These are phyloP conservation scores for Phalacrocorax carbo DNA, from an alignment of 2,113 vertebrate species.

Conservation along the genomic window DNA sequence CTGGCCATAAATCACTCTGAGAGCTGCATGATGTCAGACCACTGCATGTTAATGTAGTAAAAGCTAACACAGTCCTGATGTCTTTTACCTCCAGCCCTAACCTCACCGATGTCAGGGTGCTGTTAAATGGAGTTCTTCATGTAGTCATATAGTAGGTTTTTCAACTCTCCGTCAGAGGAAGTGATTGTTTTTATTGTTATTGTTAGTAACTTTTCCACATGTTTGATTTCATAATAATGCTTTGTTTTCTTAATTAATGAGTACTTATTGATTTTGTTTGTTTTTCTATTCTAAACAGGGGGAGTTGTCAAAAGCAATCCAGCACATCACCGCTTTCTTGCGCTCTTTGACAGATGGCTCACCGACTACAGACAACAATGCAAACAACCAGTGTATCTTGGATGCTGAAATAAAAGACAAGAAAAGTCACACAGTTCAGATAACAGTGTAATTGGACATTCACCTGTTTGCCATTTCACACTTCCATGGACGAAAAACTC, in stretches of 20 bases:
- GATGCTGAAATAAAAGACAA: constrained; percentile 84
- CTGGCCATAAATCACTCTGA: constrained; percentile 26
- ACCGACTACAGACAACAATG: constrained; percentile 65
- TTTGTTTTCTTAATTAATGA: constrained; percentile 83
- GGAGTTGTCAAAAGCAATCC: constrained; percentile 83
- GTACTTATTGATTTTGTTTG: constrained; percentile 80
- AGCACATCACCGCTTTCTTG: constrained; percentile 82
- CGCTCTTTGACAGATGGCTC: constrained; percentile 80
- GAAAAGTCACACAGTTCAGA: constrained; percentile 92
- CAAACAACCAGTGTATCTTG: constrained; percentile 82
- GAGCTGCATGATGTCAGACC: not conserved
- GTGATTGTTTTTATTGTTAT: constrained; percentile 54
- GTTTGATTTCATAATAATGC: constrained; percentile 74
- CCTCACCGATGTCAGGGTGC: not conserved
- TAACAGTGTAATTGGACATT: constrained; percentile 98
- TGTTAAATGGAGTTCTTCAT: not conserved
- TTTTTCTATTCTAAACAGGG: constrained; percentile 84
- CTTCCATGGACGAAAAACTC: constrained; percentile 92
- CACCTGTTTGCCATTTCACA: constrained; percentile 96
- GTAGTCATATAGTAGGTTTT: not conserved
- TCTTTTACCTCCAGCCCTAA: not conserved
- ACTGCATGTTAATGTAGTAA: not conserved
- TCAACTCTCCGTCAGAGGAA: not conserved
- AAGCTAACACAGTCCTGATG: not conserved
- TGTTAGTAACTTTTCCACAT: constrained; percentile 69